phyloP scores from a whole-genome alignment of 2,113 vertebrate genomes.

The Mastomys coucha region DNA sequence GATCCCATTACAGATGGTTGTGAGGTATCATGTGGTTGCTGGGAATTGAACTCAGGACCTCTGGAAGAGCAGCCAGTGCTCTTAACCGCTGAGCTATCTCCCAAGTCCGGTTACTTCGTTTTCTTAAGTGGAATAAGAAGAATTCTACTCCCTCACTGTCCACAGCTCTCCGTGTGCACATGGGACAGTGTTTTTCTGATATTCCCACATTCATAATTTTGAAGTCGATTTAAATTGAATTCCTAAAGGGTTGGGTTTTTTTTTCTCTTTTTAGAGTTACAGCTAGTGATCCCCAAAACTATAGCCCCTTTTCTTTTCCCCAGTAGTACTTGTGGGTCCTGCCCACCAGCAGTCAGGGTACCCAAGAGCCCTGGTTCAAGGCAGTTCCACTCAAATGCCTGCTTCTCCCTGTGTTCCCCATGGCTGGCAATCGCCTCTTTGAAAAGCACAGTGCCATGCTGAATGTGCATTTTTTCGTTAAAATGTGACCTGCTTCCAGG shows the following conservation, averaged over 20 bases:
- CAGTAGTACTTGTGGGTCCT: not conserved
- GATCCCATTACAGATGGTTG: too few relatives aligned
- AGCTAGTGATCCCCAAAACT: conserved; percentile 19
- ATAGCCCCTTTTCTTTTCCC: conserved; percentile 55
- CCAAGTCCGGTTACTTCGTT: not conserved
- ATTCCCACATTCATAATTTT: conserved; percentile 13
- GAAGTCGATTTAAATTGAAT: conserved; percentile 42
- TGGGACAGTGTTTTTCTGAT: not conserved
- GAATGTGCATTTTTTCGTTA: conserved; percentile 71
- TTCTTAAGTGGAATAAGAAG: conserved; percentile 24
- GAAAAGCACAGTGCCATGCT: conserved; percentile 73
- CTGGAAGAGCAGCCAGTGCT: too few relatives aligned
- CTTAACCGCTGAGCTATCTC: too few relatives aligned
- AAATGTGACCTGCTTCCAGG: conserved; percentile 67
- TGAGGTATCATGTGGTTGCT: too few relatives aligned
- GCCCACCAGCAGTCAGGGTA: not conserved
- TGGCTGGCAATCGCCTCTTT: conserved; percentile 67
- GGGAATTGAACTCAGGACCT: too few relatives aligned
- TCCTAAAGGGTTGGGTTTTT: not conserved
- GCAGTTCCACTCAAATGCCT: conserved; percentile 65
- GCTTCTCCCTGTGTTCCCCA: conserved; percentile 38
- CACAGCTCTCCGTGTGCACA: not conserved
- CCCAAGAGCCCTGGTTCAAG: conserved; percentile 52
- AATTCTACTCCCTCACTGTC: not conserved
- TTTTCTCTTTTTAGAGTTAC: conserved; percentile 45